Base-by-base conservation (phyloP, 2,113 vertebrate species). In the Laterallus jamaicensis region DNA sequence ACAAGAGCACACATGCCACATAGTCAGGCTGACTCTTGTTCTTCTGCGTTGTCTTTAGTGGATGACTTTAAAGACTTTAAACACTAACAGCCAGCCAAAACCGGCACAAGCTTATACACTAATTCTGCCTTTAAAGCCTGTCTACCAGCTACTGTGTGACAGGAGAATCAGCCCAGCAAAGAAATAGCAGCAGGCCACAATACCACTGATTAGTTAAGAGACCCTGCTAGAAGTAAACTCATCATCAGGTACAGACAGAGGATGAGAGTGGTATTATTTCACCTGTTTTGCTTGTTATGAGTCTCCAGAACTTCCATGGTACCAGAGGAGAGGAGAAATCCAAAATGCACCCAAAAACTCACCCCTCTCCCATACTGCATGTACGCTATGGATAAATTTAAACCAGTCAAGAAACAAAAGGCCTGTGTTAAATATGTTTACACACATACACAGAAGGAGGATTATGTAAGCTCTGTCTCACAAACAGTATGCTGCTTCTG, bases 1-100 rank as follows among this genome's bases (percentile, higher is more conserved):
- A 96, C 94, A 97, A 95, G 95, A 96, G 92, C 85, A 90, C 86
- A 95, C 96, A 93, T 2, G 75, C 95, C 92, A 96, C 90, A 94
- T 87, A 96, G 35, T 80, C 90, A 88, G 71, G 86, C 40, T 5
- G 3, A 73, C 88, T 77, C 73, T 63, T 95, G 82, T 91, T 94
- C 90, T 86, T 90, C 66, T 90, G 66, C 18, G 4, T 88, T 69
- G 90, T 82, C 92, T 92, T 95, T 47, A 84, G 83, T 73, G 91
- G 62, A 68, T 0, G 6, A 87, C 77, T 96, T 89, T 74, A 88
- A 92, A 95, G 68, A 86, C 64, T 59, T 86, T 68, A 78, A 86
- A 95, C 31, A 29, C 68, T 79, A 92, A 71, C 52, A 90, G 81
- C 17, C 4, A 11, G 62, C 32, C 87, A 89, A 94, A 92, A 91